These are phyloP conservation scores for Micronisus gabar DNA, from an alignment of 2,113 vertebrate species.

Conservation along the genomic window DNA sequence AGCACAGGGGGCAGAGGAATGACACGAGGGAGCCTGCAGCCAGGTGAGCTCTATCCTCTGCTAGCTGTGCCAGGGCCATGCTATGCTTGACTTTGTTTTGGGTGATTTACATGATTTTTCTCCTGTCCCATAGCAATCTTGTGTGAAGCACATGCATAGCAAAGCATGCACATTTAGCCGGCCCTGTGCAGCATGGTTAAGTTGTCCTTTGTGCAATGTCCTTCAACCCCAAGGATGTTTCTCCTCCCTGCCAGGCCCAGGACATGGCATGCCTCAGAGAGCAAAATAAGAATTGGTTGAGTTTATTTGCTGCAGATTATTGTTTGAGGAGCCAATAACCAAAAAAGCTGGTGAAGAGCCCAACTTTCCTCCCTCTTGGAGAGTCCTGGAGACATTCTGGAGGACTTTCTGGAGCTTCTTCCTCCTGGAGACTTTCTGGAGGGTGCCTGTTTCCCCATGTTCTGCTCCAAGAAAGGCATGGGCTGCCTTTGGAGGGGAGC, in stretches of 20 bases:
- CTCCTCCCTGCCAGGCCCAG: neutral
- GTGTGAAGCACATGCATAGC: fast-evolving
- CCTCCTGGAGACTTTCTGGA: neutral
- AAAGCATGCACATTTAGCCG: neutral
- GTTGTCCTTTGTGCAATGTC: neutral
- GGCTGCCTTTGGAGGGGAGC: neutral
- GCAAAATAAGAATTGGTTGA: neutral
- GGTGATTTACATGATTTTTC: neutral
- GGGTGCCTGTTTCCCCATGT: neutral
- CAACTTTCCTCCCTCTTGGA: neutral
- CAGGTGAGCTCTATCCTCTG: neutral
- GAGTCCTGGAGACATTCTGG: neutral
- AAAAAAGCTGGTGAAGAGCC: neutral
- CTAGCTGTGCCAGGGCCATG: neutral
- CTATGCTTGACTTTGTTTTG: neutral
- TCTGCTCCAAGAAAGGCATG: neutral
- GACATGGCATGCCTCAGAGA: neutral
- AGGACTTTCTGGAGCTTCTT: neutral
- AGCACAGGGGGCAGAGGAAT: fast-evolving
- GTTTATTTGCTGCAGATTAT: conserved; percentile 17
- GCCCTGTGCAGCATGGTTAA: neutral
- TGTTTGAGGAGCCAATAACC: neutral
- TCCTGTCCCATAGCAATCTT: neutral
- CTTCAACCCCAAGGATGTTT: neutral
- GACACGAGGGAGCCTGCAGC: neutral